phyloP scores from a whole-genome alignment of 2,888 invertebrate genomes.

The Auanema freiburgensis region DNA sequence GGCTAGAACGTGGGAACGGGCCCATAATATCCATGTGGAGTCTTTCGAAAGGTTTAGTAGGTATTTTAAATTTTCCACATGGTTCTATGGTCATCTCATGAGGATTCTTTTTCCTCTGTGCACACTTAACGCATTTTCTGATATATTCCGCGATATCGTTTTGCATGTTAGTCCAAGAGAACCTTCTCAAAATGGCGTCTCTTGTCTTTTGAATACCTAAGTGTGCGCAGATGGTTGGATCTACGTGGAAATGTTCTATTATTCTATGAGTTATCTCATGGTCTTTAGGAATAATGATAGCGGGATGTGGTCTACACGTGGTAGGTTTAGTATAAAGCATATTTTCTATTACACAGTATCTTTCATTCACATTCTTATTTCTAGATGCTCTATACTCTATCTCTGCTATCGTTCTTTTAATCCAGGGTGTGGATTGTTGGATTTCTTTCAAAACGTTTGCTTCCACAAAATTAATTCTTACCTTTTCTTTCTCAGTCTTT shows the following conservation, averaged over 20 bases:
- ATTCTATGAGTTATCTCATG: background rate
- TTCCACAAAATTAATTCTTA: too few species aligned
- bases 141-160: constrained; percentile 9
- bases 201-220: constrained; percentile 19
- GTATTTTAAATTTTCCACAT: constrained; percentile 6
- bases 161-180: constrained; percentile 20
- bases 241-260: constrained; percentile 17
- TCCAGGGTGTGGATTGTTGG: constrained; percentile 9
- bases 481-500: background rate
- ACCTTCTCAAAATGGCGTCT: constrained; percentile 4
- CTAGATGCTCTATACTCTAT: background rate
- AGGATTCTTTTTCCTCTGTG: constrained; percentile 14
- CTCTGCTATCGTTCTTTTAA: background rate
- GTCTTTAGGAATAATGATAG: constrained; percentile 13
- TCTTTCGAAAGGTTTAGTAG: constrained; percentile 18
- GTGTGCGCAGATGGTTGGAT: constrained; percentile 16
- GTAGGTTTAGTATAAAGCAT: constrained; percentile 12
- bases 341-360: constrained; percentile 16
- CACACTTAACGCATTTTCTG: constrained; percentile 15
- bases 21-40: constrained; percentile 26
- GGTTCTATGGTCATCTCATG: constrained; percentile 19
- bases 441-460: constrained; percentile 8
- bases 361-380: constrained; percentile 1
- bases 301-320: background rate
- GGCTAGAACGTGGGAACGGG: constrained; percentile 19